Conservation (phyloP, 2,113 vertebrate species). For the Pollachius pollachius region DNA sequence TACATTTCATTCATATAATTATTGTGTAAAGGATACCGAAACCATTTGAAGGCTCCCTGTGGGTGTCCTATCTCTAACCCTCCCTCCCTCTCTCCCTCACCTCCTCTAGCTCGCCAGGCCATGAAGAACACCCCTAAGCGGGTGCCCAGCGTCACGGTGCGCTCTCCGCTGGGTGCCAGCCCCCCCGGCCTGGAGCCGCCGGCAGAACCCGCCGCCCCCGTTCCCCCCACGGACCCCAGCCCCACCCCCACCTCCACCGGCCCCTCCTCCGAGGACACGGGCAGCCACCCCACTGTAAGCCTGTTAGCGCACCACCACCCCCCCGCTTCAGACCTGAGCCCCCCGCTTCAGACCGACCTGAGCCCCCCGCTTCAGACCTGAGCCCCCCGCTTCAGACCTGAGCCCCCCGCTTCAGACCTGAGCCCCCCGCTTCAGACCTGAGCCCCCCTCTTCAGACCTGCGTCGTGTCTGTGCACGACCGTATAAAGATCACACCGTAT, state of each 20-base stretch:
- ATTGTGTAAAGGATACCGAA: too few species aligned
- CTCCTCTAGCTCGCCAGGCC: constrained; percentile 86
- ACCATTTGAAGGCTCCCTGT: too few species aligned
- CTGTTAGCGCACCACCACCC: neutral
- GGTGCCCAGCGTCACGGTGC: constrained; percentile 85
- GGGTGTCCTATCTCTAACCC: neutral
- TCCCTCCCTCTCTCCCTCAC: constrained; percentile 1
- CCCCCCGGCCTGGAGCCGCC: constrained; percentile 85
- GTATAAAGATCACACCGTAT: too few species aligned
- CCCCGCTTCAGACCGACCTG: too few species aligned
- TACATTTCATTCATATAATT: too few species aligned
- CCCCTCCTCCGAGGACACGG: constrained; percentile 67
- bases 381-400: too few species aligned
- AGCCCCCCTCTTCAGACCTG: too few species aligned
- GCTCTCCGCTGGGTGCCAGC: constrained; percentile 85
- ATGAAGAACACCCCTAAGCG: constrained; percentile 92
- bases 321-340: too few species aligned
- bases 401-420: too few species aligned
- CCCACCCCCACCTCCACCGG: constrained; percentile 8
- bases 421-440: too few species aligned
- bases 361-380: too few species aligned
- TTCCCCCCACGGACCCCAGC: constrained; percentile 52
- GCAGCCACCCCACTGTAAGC: constrained; percentile 71
- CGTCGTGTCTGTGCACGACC: too few species aligned
- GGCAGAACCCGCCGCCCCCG: constrained; percentile 74